Base-by-base conservation (phyloP, 1,140 invertebrate species). In the Drosophila obscura region DNA sequence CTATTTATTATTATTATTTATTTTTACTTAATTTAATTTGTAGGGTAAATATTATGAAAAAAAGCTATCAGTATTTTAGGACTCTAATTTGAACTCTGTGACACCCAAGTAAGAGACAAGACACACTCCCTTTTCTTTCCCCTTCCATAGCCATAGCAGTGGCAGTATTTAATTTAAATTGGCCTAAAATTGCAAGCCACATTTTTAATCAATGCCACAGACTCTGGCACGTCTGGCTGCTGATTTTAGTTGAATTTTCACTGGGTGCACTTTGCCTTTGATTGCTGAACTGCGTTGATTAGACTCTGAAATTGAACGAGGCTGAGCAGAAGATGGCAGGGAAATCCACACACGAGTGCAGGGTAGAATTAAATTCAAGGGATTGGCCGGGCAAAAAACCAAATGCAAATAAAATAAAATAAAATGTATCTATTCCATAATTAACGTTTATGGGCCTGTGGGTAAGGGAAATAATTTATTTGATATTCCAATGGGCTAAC, bases 131-230 rank as follows among this genome's bases (percentile, higher is more conserved):
- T 2, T 1, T 0, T 11, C 4, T 1, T 5, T 28, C 0, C 5
- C 35, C 35, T 1, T 39, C 11, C 4, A 4, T 39, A 13, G 41
- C 41, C 19, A 9, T 9, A 31, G 31, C 31, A 31, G 7, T 8
- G 28, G 11, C 59, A 2, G 24, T 52, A 55, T 69, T 68, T 31
- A 24, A 56, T 49, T 57, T 24, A 28, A 56, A 68, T 69, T 57
- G 43, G 16, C 13, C 35, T 28, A 31, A 24, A 16, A 41, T 57
- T 49, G 41, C 66, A 53, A 39, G 66, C 16, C 61, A 15, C 19
- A n/a, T 39, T 67, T 66, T 19, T 53, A 48, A 66, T 45, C 26
- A 35, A 53, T 45, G 3, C 26, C 35, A 28, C 7, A 35, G 5
- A 11, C 5, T 19, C 11, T 52, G 2, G 3, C 22, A 45, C 43